Base-by-base conservation (phyloP, 1,140 invertebrate genomes). In the Pogonus chalceus region DNA sequence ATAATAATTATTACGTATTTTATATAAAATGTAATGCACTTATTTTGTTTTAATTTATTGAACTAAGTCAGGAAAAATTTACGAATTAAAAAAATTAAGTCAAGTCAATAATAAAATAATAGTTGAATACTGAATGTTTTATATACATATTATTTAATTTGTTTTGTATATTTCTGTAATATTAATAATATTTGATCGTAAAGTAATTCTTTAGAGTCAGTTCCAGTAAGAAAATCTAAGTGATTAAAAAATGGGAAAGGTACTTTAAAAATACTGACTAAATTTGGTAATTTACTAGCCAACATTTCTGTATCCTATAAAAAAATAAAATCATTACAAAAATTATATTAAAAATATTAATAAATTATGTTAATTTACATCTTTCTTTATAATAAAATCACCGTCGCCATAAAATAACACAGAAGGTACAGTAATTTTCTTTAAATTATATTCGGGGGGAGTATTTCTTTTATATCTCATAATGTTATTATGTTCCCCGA, bases 141-240 rank as follows among this genome's bases (percentile, higher is more conserved):
- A n/a, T n/a, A n/a, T n/a, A n/a, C n/a, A n/a, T n/a, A n/a, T n/a
- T n/a, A n/a, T n/a, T n/a, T n/a, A n/a, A n/a, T n/a, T n/a, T n/a
- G n/a, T n/a, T n/a, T n/a, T n/a, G n/a, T n/a, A 55, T 66, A 61
- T 54, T 66, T 64, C 53, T 64, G 58, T 59, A 68, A 59, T 35
- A 67, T 56, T 22, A 26, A 51, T 16, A 72, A 56, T 20, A 74
- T 52, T 53, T 61, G 65, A 18, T 79, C 67, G 65, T 85, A 83
- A 3, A 85, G 65, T 12, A 80, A 66, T 55, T 69, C 68, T 56
- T 76, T 77, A 0, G 78, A 71, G 56, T 80, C 75, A 16, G 74
- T 72, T 0, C 79, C 83, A 71, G 78, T 84, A 54, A 80, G 73
- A 71, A 85, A 87, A 69, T 87, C 84, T 56, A 85, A 73, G 60